Percentiles rank a stretch among this genome's conserved stretches.
Evolutionary conservation across 2,113 vertebrate species (phyloP).

Genomic region (Heteronetta atricapilla): DNA sequence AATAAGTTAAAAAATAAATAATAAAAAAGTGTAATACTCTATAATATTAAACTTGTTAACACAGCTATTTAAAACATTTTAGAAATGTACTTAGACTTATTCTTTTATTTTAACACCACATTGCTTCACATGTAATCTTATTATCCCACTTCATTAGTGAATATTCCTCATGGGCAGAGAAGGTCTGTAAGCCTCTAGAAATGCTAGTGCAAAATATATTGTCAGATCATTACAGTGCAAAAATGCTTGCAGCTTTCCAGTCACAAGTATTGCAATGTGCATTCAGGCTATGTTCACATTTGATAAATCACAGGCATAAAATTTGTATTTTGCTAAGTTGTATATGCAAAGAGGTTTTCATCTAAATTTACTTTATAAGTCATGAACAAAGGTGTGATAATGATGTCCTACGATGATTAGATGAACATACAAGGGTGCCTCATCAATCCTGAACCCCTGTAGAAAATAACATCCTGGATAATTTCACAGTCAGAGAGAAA

Average conservation of each 20-base stretch:
- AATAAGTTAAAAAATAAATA: neutral
- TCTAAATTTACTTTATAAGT: constrained; percentile 3
- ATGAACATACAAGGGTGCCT: constrained; percentile 6
- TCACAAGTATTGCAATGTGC: neutral
- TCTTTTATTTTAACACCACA: neutral
- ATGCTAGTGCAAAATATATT: neutral
- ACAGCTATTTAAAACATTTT: neutral
- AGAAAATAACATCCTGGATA: neutral
- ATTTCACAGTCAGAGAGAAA: constrained; percentile 59
- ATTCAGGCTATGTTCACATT: constrained; percentile 23
- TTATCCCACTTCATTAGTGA: neutral
- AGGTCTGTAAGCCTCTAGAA: neutral
- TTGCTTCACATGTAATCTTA: neutral
- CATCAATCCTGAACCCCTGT: neutral
- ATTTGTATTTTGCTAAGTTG: neutral
- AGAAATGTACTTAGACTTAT: neutral
- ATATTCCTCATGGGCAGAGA: neutral
- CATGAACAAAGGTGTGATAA: constrained; percentile 35
- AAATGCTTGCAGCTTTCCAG: neutral
- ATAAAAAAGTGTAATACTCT: neutral
- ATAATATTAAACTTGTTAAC: neutral
- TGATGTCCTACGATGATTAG: constrained; percentile 15
- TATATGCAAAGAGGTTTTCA: neutral
- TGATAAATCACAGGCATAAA: constrained; percentile 18
- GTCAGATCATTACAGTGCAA: neutral